Conservation (phyloP, 2,888 invertebrate species). For the Agelastica alni region DNA sequence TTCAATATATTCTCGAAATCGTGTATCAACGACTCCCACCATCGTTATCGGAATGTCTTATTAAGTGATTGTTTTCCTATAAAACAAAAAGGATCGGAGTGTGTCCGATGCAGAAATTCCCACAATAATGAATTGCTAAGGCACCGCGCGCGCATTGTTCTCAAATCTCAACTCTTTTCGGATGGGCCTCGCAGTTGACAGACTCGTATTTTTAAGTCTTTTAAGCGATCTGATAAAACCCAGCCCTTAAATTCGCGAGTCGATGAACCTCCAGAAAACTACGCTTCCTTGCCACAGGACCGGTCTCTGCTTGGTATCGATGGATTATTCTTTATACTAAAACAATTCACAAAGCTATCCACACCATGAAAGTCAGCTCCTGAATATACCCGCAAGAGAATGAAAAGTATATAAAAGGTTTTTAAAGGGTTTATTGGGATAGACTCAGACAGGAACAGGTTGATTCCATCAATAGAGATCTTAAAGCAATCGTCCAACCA, state of each 20-base stretch:
- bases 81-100: slow-evolving; percentile 14
- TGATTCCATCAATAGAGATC: too few species aligned
- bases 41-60: slow-evolving; percentile 20
- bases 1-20: too few species aligned
- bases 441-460: too few species aligned
- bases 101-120: slow-evolving; percentile 40
- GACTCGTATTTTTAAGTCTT: slow-evolving; percentile 45
- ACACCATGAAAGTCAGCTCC: too few species aligned
- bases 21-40: neutral
- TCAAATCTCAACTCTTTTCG: slow-evolving; percentile 34
- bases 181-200: slow-evolving; percentile 48
- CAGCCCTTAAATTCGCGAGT: slow-evolving; percentile 53
- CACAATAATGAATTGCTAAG: slow-evolving; percentile 50
- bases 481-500: too few species aligned
- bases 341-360: too few species aligned
- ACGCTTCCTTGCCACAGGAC: slow-evolving; percentile 12
- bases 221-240: slow-evolving; percentile 47
- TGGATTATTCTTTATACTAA: too few species aligned
- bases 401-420: too few species aligned
- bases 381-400: too few species aligned
- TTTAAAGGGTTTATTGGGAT: too few species aligned
- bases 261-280: slow-evolving; percentile 46
- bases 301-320: slow-evolving; percentile 1
- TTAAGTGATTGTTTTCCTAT: slow-evolving; percentile 25
- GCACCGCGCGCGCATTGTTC: slow-evolving; percentile 50